Base-by-base conservation (phyloP, 1,140 invertebrate genomes). In the Sarcophaga peregrina region DNA sequence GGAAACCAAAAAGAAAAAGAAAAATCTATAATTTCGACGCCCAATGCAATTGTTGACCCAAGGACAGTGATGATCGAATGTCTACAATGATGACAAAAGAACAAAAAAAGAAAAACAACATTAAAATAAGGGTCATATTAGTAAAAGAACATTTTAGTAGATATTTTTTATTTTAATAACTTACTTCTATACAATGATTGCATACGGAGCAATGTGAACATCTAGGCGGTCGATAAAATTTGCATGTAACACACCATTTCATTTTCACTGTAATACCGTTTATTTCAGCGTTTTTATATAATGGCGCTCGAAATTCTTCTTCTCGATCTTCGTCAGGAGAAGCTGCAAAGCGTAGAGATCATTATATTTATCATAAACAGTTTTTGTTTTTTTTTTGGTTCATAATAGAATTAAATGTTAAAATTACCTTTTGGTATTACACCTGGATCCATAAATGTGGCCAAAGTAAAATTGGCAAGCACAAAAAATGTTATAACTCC, bases 21-120 rank as follows among this genome's bases (percentile, higher is more conserved):
- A 99, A 91, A 98, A 98, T 88, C 98, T 93, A 91, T 99, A 99
- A 92, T 99, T 99, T 85, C 98, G 94, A 85, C 98, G 94, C 81
- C 99, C 99, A 87, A 99, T 99, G 91, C 99, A 99, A 91, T 99
- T 99, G 92, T 99, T 99, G 85, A 99, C 97, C 98, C 98, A 99
- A 81, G 98, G 98, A 92, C 99, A 99, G 92, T 99, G 99, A 93
- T 99, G 99, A 92, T 99, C 99, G 92, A 99, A 99, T 50, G 97
- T 99, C 96, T 99, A 93, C 83, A 95, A 95, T 85, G 90, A 89
- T 89, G 89, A 87, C 82, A 86, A 83, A 82, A 84, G 0, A n/a
- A 17, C 72, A 68, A 58, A 75, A 76, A n/a, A 45, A 54, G 54
- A 74, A 76, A 10, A 17, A 54, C 11, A 17, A 73, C 5, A 82